Evolutionary conservation across 2,113 vertebrate species (phyloP).

Genomic region (Ictidomys tridecemlineatus): DNA sequence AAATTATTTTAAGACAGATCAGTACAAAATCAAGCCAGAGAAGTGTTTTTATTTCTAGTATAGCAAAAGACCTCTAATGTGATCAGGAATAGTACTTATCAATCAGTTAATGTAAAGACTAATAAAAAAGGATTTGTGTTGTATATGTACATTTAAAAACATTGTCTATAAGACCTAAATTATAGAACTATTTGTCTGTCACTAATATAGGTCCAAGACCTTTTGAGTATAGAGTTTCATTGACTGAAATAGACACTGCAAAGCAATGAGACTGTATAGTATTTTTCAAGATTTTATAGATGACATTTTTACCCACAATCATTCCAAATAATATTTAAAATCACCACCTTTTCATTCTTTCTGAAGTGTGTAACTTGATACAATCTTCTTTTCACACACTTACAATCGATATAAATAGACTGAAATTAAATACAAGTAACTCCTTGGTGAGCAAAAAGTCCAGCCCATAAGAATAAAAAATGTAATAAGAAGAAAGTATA

Average conservation of each 20-base stretch:
- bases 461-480: neutral
- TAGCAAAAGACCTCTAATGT: neutral
- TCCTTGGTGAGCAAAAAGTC: neutral
- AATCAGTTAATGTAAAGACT: conserved; percentile 34
- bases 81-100: neutral
- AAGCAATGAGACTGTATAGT: neutral
- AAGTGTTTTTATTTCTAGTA: conserved; percentile 37
- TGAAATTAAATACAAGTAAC: conserved; percentile 21
- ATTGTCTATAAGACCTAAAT: neutral
- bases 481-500: neutral
- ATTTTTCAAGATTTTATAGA: neutral
- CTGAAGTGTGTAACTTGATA: neutral
- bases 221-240: neutral
- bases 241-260: neutral
- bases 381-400: neutral
- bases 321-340: conserved; percentile 25
- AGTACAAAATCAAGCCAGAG: conserved; percentile 5
- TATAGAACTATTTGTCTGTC: neutral
- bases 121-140: neutral
- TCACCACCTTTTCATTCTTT: neutral
- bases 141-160: neutral
- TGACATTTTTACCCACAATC: neutral
- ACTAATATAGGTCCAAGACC: neutral
- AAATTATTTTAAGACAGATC: conserved; percentile 12
- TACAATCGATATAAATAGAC: neutral